These are phyloP conservation scores for Steatocranus sp. DNA, from an alignment of 2,797 vertebrate genomes.

Conservation along the genomic window DNA sequence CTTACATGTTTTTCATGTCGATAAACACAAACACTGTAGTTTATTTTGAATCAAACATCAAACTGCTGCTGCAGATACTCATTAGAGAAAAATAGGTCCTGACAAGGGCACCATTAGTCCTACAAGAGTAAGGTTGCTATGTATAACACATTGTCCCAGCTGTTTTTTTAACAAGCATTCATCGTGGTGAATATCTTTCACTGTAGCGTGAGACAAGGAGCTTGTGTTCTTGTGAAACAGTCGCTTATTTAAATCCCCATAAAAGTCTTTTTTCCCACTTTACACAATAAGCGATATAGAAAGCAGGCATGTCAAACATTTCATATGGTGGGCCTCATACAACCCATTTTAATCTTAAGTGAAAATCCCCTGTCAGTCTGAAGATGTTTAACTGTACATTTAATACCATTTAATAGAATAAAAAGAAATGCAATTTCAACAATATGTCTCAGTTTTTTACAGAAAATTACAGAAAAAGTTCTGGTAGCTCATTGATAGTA, in stretches of 20 bases:
- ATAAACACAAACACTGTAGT: neutral
- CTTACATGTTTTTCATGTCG: neutral
- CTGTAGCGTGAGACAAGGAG: neutral
- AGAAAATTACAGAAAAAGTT: neutral
- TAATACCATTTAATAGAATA: neutral
- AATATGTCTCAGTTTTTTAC: neutral
- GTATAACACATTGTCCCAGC: neutral
- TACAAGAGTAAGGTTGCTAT: neutral
- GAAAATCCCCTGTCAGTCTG: neutral
- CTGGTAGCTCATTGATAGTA: neutral
- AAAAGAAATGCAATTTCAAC: neutral
- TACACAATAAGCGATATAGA: neutral
- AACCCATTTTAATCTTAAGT: neutral
- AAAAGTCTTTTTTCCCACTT: neutral
- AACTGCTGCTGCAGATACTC: neutral
- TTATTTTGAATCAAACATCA: neutral
- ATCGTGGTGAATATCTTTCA: neutral
- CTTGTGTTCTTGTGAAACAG: neutral
- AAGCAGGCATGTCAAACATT: neutral
- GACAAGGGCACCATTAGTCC: neutral
- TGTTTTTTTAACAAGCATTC: neutral
- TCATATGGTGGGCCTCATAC: neutral
- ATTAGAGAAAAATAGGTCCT: neutral
- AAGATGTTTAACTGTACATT: neutral
- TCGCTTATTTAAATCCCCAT: neutral